Base-by-base conservation (phyloP, 2,113 vertebrate species). In the Cygnus atratus region DNA sequence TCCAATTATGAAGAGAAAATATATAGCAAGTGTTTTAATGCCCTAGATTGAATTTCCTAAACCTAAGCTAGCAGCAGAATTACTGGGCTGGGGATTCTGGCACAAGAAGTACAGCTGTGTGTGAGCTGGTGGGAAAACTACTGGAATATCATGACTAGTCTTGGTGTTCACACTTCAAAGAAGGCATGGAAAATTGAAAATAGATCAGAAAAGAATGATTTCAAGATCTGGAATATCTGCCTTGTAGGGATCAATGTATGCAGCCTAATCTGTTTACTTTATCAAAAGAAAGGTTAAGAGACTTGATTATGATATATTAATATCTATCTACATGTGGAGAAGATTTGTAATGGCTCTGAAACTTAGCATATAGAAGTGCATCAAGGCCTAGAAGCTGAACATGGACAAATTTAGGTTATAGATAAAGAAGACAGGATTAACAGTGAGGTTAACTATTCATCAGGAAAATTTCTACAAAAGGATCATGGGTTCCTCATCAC, bases 71-170 rank as follows among this genome's bases (percentile, higher is more conserved):
- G 83, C 77, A 82, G 84, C 46, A 92, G 92, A 89, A 91, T 94
- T 91, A 66, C 74, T 87, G 81, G 93, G 93, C 84, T 50, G 21
- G 57, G 88, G 58, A 87, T 92, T 94, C 93, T 96, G 95, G 96
- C 96, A 97, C 92, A 94, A 95, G 86, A 90, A 86, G 46, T 93
- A 93, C 95, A 96, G 96, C 96, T 97, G 95, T 96, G 93, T 95
- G 90, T 78, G 95, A 96, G 92, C 92, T 96, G 96, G 96, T 96
- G 95, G 93, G 96, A 96, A 95, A 95, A 96, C 95, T 96, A 96
- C 87, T 96, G 96, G 95, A 96, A 76, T 94, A 96, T 94, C 92
- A 94, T 93, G 93, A 96, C 73, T 93, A 84, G 35, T 76, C 87
- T 84, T 94, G 86, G 92, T 93, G 93, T 66, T 96, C 86, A 93